Conservation (phyloP, 2,113 vertebrate genomes). For the Crypturellus undulatus region DNA sequence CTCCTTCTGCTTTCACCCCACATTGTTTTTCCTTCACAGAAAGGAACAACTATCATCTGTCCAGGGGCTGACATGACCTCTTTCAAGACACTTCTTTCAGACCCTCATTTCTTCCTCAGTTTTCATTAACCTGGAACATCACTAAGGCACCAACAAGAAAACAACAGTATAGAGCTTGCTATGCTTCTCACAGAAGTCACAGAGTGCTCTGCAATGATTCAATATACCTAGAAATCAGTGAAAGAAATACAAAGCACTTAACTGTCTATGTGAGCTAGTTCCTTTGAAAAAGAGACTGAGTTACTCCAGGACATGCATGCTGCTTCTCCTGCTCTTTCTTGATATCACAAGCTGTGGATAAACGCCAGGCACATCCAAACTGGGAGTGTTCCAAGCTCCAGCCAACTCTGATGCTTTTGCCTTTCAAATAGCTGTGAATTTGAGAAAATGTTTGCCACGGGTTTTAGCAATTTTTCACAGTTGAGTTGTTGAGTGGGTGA, state of each 20-base stretch:
- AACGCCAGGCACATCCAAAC: not conserved
- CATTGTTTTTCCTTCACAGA: not conserved
- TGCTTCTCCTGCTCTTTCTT: not conserved
- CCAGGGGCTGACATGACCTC: not conserved
- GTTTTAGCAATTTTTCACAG: not conserved
- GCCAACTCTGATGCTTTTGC: not conserved
- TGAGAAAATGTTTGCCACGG: slow-evolving; percentile 28
- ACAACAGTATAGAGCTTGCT: not conserved
- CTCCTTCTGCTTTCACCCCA: not conserved
- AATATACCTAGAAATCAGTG: accelerated
- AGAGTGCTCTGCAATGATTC: not conserved
- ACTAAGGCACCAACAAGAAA: not conserved
- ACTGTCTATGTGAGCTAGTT: not conserved
- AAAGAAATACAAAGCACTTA: not conserved
- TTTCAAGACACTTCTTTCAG: not conserved
- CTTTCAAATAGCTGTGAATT: slow-evolving; percentile 31
- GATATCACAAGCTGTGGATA: not conserved
- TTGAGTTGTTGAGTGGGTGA: slow-evolving; percentile 12
- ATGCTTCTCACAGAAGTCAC: not conserved
- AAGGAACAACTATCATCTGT: not conserved
- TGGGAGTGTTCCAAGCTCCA: not conserved
- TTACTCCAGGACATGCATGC: not conserved
- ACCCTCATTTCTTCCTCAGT: not conserved
- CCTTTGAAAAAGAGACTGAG: not conserved
- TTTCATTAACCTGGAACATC: not conserved